phyloP scores from a whole-genome alignment of 1,140 invertebrate genomes.

The Drosophila punjabiensis region DNA sequence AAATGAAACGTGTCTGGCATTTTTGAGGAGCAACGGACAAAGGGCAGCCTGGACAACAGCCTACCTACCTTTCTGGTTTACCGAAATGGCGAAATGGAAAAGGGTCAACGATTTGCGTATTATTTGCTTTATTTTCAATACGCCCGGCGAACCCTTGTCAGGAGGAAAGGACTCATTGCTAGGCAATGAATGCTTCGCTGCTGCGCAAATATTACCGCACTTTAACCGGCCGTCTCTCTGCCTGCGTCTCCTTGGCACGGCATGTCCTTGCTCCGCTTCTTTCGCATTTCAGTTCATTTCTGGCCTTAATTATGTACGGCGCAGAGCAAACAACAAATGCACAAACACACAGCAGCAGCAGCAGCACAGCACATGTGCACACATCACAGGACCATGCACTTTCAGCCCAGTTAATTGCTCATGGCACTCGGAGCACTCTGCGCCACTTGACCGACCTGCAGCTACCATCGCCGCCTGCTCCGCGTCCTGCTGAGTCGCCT shows the following conservation, averaged over 20 bases:
- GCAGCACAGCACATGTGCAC: constrained; percentile 39
- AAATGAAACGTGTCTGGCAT: constrained; percentile 72
- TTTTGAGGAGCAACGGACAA: constrained; percentile 37
- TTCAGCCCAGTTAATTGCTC: constrained; percentile 72
- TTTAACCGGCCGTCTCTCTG: neutral
- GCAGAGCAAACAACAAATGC: constrained; percentile 74
- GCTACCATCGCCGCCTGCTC: constrained; percentile 21
- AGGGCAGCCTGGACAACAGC: constrained; percentile 8
- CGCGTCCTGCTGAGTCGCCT: constrained; percentile 31
- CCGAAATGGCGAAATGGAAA: constrained; percentile 48
- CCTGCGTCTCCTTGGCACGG: constrained; percentile 17
- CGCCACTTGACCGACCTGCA: constrained; percentile 77
- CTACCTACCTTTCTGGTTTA: constrained; percentile 63
- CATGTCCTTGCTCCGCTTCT: constrained; percentile 78
- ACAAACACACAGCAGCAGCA: constrained; percentile 36
- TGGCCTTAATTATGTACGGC: constrained; percentile 81
- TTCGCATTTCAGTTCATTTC: constrained; percentile 64
- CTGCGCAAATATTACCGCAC: constrained; percentile 48
- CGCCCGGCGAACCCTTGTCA: constrained; percentile 66
- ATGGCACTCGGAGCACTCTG: constrained; percentile 58
- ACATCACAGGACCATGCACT: constrained; percentile 25
- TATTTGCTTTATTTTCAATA: constrained; percentile 80
- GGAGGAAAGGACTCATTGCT: constrained; percentile 56
- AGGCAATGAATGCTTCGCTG: constrained; percentile 52
- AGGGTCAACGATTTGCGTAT: constrained; percentile 71